A percentile compares a stretch with the other conserved stretches of the same genome.
These are phyloP conservation scores for Amorpha juglandis DNA, from an alignment of 2,888 invertebrate genomes.

Conservation along the genomic window DNA sequence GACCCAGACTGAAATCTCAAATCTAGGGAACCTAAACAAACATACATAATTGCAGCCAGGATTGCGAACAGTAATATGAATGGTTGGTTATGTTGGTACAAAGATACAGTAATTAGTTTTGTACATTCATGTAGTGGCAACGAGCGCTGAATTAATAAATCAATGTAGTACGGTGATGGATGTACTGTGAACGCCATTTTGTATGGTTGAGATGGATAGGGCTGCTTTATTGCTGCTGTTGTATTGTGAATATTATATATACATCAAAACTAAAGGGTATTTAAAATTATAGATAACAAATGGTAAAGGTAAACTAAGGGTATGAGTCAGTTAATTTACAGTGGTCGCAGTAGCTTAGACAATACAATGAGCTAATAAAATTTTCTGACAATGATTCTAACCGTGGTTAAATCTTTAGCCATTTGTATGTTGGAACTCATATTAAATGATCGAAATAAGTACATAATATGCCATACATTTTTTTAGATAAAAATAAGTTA, in stretches of 20 bases:
- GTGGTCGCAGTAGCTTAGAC: no score
- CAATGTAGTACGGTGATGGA: constrained; percentile 58
- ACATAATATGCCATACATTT: neutral
- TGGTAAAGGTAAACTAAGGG: no score
- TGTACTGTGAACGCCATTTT: constrained; percentile 46
- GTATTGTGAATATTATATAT: neutral
- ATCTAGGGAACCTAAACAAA: neutral
- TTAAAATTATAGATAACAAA: no score
- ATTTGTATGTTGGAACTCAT: no score
- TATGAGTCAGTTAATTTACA: no score
- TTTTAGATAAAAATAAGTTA: neutral
- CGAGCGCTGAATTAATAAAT: constrained; percentile 51
- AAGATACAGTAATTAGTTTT: constrained; percentile 32
- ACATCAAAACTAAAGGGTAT: no score
- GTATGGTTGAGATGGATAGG: constrained; percentile 35
- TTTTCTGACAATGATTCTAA: no score
- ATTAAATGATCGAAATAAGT: no score
- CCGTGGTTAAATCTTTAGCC: no score
- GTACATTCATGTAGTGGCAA: constrained; percentile 45
- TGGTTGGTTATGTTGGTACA: neutral
- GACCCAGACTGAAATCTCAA: neutral
- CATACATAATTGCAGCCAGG: neutral
- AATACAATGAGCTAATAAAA: no score
- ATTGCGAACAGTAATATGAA: neutral
- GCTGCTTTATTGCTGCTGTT: constrained; percentile 30